Base-by-base conservation (phyloP, 2,797 vertebrate genomes). In the Amblyraja radiata region DNA sequence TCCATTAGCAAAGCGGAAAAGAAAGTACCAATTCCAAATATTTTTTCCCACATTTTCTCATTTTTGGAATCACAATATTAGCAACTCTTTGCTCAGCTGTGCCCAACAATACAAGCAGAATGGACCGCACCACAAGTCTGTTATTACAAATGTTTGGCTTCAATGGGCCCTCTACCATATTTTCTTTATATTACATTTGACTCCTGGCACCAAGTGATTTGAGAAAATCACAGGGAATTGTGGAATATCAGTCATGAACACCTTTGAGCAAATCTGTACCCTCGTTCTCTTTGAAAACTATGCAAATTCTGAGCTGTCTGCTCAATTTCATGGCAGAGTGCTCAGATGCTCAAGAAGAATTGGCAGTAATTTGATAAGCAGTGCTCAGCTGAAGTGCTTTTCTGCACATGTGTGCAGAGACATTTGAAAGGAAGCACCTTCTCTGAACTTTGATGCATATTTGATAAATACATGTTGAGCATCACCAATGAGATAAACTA, bases 381-480 rank as follows among this genome's bases (percentile, higher is more conserved):
- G 36, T 28, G 68, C 68, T 73, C 25, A 91, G 90, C 68, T 91
- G 21, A 91, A 91, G 90, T 71, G 6, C 9, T 28, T 73, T 71
- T 71, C 65, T 91, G 8, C 68, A 91, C 32, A 91, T 28, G 68
- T 13, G 68, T 91, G 21, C 90, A 54, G 32, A 46, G 71, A 28
- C 63, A 88, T 68, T 88, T 88, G 16, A 88, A 88, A 88, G 84
- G n/a, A 88, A 68, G 63, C 63, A 61, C 58, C 58, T 32, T n/a
- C 83, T 90, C 63, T 73, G 88, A 90, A 71, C 88, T 90, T 73
- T 39, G 36, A 90, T 90, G 68, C 39, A 71, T 65, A 91, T 71
- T 74, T 74, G 90, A 74, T 91, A 91, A 25, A 91, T 91, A 73
- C 68, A 73, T 54, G 10, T 91, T 74, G 71, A 91, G 90, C 13